Evolutionary conservation across 2,797 vertebrate genomes (phyloP).

Genomic region (Leuciscus waleckii): DNA sequence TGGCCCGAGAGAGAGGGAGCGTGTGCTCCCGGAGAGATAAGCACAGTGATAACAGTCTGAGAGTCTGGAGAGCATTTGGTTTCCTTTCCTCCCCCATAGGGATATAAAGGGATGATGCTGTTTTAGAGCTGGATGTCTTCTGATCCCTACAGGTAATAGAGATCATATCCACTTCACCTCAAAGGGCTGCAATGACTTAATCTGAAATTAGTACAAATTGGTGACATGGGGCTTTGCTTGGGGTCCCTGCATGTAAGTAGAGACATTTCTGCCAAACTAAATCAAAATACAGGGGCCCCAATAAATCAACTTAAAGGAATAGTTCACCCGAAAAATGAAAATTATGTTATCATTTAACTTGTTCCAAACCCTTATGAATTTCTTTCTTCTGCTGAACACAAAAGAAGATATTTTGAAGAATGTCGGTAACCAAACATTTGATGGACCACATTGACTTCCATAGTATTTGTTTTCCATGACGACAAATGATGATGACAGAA

Average conservation of each 20-base stretch:
- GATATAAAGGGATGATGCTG: constrained; percentile 15
- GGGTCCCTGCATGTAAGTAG: background rate
- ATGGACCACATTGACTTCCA: no score
- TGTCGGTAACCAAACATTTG: no score
- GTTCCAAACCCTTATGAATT: no score
- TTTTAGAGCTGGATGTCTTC: constrained; percentile 11
- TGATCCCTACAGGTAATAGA: constrained; percentile 17
- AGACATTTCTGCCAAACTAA: background rate
- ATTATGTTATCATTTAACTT: no score
- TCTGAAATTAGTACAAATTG: constrained; percentile 16
- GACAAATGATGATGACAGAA: no score
- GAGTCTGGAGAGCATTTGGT: constrained; percentile 13
- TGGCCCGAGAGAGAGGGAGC: constrained; percentile 30
- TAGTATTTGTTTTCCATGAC: no score
- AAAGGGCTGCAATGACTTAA: background rate
- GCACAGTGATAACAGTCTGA: constrained; percentile 17
- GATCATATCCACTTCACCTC: constrained; percentile 16
- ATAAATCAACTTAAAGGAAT: no score
- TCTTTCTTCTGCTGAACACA: no score
- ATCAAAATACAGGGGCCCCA: no score
- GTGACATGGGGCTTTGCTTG: background rate
- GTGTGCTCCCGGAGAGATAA: constrained; percentile 27
- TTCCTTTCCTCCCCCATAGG: constrained; percentile 17
- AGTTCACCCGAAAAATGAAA: no score
- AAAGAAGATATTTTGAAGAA: no score